These are phyloP conservation scores for Sepiola atlantica DNA, from an alignment of 2,888 invertebrate species.

Conservation along the genomic window DNA sequence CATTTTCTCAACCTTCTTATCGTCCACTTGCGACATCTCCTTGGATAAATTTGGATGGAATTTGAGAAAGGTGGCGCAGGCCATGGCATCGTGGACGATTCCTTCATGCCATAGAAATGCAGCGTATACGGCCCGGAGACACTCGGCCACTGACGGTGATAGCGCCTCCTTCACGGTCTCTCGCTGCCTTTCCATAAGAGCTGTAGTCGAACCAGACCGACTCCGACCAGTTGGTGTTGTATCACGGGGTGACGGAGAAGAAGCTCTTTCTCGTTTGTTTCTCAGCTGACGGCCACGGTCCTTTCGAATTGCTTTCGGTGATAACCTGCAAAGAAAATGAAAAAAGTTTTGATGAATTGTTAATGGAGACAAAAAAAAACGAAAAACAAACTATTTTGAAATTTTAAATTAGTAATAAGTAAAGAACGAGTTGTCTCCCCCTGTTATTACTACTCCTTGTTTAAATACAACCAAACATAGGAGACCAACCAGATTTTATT, in stretches of 20 bases:
- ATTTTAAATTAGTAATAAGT: too few relatives aligned
- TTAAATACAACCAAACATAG: too few relatives aligned
- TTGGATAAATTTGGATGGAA: constrained; percentile 79
- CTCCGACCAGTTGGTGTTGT: constrained; percentile 60
- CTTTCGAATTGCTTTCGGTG: constrained; percentile 77
- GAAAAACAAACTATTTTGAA: too few relatives aligned
- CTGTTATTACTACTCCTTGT: too few relatives aligned
- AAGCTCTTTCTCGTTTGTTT: constrained; percentile 73
- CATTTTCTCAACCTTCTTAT: constrained; percentile 59
- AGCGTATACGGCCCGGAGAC: constrained; percentile 94
- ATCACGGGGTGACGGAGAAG: constrained; percentile 72
- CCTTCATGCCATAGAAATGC: constrained; percentile 98
- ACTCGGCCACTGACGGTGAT: constrained; percentile 93
- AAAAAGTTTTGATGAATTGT: not conserved
- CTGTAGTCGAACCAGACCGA: constrained; percentile 66
- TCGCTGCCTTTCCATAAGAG: constrained; percentile 56
- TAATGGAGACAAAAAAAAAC: not conserved
- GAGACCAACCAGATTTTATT: too few relatives aligned
- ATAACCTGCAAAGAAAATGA: constrained; percentile 59
- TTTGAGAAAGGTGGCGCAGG: constrained; percentile 95
- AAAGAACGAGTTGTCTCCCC: too few relatives aligned
- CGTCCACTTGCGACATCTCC: constrained; percentile 67
- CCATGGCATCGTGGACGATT: constrained; percentile 97
- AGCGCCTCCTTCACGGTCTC: constrained; percentile 85
- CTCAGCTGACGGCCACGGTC: constrained; percentile 76